These are phyloP conservation scores for Acromyrmex heyeri DNA, from an alignment of 1,140 invertebrate genomes.

Conservation along the genomic window DNA sequence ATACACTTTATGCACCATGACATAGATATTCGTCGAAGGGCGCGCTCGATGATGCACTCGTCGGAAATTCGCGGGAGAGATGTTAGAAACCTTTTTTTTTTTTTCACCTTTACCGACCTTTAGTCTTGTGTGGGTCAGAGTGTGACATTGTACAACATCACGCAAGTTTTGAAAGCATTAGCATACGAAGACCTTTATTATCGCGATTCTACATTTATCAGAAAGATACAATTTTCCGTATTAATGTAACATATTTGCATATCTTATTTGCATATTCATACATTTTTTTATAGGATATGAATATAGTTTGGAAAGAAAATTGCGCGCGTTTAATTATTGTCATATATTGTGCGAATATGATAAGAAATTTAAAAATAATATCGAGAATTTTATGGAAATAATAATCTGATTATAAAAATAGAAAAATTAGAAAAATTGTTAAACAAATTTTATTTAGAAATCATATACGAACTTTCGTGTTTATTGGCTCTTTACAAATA, in stretches of 20 bases:
- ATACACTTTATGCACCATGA: slow-evolving; percentile 50
- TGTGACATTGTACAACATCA: slow-evolving; percentile 20
- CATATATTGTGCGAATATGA: neutral
- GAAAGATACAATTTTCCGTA: neutral
- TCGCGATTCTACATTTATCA: neutral
- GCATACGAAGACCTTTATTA: neutral
- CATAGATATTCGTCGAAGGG: slow-evolving; percentile 55
- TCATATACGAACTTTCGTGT: neutral
- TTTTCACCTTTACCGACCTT: slow-evolving; percentile 39
- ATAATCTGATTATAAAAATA: neutral
- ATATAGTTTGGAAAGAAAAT: neutral
- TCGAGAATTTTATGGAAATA: neutral
- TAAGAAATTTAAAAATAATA: slow-evolving; percentile 15
- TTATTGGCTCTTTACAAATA: neutral
- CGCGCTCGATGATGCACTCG: slow-evolving; percentile 19
- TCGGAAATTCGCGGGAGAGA: slow-evolving; percentile 37
- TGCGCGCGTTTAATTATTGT: neutral
- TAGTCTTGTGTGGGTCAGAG: slow-evolving; percentile 1
- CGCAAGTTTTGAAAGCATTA: slow-evolving; percentile 3
- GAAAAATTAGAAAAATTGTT: no score
- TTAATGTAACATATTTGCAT: slow-evolving; percentile 1
- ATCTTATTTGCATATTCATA: neutral
- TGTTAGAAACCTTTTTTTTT: neutral
- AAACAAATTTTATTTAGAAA: neutral
- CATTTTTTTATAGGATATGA: neutral